Evolutionary conservation across 2,113 vertebrate genomes (phyloP).

Genomic region (Lycaon pictus): DNA sequence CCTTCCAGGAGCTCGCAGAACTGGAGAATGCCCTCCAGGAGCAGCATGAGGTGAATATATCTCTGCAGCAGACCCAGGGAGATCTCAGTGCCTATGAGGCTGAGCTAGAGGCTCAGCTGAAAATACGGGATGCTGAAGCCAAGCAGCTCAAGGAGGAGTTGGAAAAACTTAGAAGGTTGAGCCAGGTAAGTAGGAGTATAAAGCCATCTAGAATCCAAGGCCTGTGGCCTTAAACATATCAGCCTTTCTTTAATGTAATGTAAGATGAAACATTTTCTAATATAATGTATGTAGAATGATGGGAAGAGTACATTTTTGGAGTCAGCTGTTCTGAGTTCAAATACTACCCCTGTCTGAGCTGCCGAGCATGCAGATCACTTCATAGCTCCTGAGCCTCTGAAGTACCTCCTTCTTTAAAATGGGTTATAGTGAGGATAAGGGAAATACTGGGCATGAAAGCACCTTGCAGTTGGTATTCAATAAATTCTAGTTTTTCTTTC

Average conservation of each 20-base stretch:
- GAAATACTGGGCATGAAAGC: neutral
- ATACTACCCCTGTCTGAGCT: neutral
- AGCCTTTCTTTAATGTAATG: slow-evolving; percentile 17
- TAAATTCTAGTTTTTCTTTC: slow-evolving; percentile 18
- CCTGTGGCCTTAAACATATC: neutral
- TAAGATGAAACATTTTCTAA: neutral
- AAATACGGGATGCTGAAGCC: slow-evolving; percentile 86
- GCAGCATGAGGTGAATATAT: slow-evolving; percentile 86
- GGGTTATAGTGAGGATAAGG: neutral
- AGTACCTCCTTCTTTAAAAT: neutral
- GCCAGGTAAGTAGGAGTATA: slow-evolving; percentile 84
- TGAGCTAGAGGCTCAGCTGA: slow-evolving; percentile 88
- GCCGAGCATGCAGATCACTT: neutral
- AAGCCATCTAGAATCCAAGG: neutral
- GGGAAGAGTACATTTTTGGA: slow-evolving; percentile 2
- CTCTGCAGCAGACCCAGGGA: slow-evolving; percentile 87
- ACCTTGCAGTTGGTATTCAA: neutral
- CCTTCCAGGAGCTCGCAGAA: slow-evolving; percentile 88
- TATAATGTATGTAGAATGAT: neutral
- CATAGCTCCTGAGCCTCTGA: neutral
- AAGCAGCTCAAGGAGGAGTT: slow-evolving; percentile 89
- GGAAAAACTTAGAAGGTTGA: slow-evolving; percentile 81
- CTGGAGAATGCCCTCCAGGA: slow-evolving; percentile 86
- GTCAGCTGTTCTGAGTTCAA: neutral
- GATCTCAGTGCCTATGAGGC: slow-evolving; percentile 85